Evolutionary conservation across 2,888 invertebrate genomes (phyloP), one percentile per base, ranked within the genome.

Genomic region (Cantharis nigra): DNA sequence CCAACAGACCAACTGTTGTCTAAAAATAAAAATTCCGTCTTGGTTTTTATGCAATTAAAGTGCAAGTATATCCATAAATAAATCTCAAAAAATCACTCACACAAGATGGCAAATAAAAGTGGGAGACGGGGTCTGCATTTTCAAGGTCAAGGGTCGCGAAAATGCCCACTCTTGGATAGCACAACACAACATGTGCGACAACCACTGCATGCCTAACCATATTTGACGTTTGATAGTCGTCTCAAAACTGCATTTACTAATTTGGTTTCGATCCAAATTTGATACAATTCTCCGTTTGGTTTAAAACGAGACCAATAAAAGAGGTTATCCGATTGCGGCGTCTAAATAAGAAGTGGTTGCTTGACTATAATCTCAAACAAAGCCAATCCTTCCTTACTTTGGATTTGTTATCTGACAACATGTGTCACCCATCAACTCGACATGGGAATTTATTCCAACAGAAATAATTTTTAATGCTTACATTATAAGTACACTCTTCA

Each of bases 241-340:
- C 85, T 84, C 85, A 86, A 86, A 86, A 85, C 85, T 84, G 85
- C 86, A 86, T 87, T 86, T 87, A 87, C 87, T 86, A 87, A 87
- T 88, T 87, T 88, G 88, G 88, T 85, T 86, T 88, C 87, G 84
- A 87, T 83, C 87, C 87, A 87, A 88, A 87, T 87, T 87, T 85
- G 88, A 86, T 87, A 86, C 86, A 87, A 87, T 87, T 86, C 87
- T 86, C 78, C 83, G 83, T 86, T 85, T 86, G 86, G 86, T 81
- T 84, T 84, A 84, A 85, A 86, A 85, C 82, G 84, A 84, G 85
- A 84, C 84, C 84, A 86, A 86, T 85, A 86, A 87, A 85, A 86
- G 87, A 86, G 65, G 85, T 83, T 84, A 82, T 83, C 82, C 79
- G 81, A 81, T 82, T 82, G 82, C 82, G 80, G 81, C 80, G 80